A percentile compares a stretch with the other conserved stretches of the same genome.
These are phyloP conservation scores for Orchesellides sinensis DNA, from an alignment of 2,888 invertebrate species.

Conservation along the genomic window DNA sequence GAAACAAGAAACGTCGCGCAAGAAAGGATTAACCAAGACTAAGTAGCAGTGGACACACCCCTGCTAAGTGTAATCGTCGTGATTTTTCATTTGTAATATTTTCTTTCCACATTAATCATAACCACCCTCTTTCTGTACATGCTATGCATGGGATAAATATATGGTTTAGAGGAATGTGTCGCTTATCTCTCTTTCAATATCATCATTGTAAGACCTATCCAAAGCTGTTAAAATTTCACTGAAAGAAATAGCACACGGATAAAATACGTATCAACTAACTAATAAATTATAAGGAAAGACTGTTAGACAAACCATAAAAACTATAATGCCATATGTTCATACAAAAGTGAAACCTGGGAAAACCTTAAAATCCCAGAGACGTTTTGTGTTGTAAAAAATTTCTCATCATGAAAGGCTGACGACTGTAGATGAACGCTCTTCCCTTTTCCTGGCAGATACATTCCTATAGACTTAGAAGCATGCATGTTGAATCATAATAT, in stretches of 20 bases:
- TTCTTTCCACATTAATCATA: background rate
- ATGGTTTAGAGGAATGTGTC: background rate
- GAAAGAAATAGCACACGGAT: too few relatives aligned
- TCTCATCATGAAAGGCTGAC: too few relatives aligned
- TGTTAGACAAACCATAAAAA: background rate
- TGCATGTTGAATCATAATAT: background rate
- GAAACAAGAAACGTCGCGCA: conserved; percentile 75
- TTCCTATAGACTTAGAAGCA: conserved; percentile 5
- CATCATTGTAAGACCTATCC: too few relatives aligned
- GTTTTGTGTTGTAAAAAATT: background rate
- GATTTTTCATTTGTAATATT: background rate
- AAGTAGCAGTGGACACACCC: background rate
- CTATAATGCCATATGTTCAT: background rate
- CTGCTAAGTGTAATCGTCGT: background rate
- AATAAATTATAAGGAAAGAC: background rate
- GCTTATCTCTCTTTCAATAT: background rate
- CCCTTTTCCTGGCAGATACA: background rate
- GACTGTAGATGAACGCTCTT: background rate
- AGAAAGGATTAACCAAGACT: conserved; percentile 67
- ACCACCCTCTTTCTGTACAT: background rate
- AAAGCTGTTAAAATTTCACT: too few relatives aligned
- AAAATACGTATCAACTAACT: background rate
- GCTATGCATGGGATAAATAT: background rate
- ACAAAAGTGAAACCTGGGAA: background rate
- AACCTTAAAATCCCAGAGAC: background rate